Percentiles rank a stretch among this genome's conserved stretches.
Conservation (phyloP, 1,140 invertebrate genomes). For the Anoplolepis gracilipes region DNA sequence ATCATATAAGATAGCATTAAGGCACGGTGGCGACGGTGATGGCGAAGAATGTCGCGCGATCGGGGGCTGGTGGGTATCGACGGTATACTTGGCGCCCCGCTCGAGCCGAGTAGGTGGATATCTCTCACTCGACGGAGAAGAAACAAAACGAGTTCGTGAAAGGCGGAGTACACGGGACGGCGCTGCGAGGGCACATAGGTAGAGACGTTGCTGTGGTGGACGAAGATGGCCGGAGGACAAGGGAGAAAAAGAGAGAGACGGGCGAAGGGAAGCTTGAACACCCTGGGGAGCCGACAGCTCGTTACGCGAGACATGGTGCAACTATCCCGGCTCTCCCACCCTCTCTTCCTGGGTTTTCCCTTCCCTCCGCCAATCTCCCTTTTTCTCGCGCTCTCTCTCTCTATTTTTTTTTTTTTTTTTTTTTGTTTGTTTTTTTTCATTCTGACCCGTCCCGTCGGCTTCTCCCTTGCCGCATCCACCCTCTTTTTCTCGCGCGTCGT, state of each 20-base stretch:
- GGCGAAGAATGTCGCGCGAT: conserved; percentile 27
- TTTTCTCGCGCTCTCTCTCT: conserved; percentile 43
- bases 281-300: conserved; percentile 84
- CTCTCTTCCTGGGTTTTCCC: conserved; percentile 53
- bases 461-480: neutral
- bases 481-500: neutral
- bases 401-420: too few relatives aligned
- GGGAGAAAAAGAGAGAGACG: conserved; percentile 48
- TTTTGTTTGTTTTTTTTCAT: conserved; percentile 50
- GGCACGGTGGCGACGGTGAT: neutral
- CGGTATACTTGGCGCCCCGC: conserved; percentile 59
- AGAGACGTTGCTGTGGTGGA: conserved; percentile 63
- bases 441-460: conserved; percentile 6
- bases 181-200: conserved; percentile 57
- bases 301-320: conserved; percentile 83
- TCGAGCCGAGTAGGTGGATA: conserved; percentile 71
- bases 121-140: conserved; percentile 68
- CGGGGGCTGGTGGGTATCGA: conserved; percentile 23
- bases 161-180: conserved; percentile 66
- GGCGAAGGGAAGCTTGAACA: conserved; percentile 79
- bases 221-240: conserved; percentile 47
- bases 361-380: conserved; percentile 43
- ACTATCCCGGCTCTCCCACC: conserved; percentile 74
- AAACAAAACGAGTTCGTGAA: conserved; percentile 79
- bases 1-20: conserved; percentile 56